phyloP scores from a whole-genome alignment of 2,113 vertebrate species.

The Gobiocypris rarus region DNA sequence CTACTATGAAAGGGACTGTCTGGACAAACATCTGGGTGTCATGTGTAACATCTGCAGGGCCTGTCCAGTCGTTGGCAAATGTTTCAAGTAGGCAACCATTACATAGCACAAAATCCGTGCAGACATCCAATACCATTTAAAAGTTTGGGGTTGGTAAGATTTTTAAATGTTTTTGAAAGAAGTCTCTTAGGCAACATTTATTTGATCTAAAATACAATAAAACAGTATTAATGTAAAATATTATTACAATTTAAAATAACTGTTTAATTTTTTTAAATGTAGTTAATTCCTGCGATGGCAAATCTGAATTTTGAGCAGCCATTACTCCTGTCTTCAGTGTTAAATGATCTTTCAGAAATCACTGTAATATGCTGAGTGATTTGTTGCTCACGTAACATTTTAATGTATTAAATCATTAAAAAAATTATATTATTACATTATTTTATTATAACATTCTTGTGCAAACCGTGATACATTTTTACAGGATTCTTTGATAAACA shows the following conservation, averaged over 20 bases:
- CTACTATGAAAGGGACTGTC: conserved; percentile 68
- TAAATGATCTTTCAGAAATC: background rate
- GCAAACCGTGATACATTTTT: background rate
- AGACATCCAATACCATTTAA: background rate
- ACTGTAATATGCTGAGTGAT: no score
- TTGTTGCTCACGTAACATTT: no score
- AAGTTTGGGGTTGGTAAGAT: background rate
- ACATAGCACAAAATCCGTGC: background rate
- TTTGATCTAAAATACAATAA: background rate
- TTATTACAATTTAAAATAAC: background rate
- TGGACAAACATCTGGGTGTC: conserved; percentile 76
- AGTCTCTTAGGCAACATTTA: background rate
- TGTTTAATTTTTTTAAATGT: background rate
- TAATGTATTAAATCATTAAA: no score
- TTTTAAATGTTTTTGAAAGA: background rate
- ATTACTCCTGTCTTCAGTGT: background rate
- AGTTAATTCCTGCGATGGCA: background rate
- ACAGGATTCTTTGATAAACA: background rate
- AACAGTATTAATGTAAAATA: background rate
- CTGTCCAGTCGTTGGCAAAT: conserved; percentile 70
- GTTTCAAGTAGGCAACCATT: conserved; percentile 72
- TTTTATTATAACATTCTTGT: background rate
- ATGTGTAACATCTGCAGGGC: conserved; percentile 69
- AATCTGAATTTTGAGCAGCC: background rate
- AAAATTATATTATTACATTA: no score